Conservation (phyloP, 2,113 vertebrate genomes). For the Lichenostomus cassidix region DNA sequence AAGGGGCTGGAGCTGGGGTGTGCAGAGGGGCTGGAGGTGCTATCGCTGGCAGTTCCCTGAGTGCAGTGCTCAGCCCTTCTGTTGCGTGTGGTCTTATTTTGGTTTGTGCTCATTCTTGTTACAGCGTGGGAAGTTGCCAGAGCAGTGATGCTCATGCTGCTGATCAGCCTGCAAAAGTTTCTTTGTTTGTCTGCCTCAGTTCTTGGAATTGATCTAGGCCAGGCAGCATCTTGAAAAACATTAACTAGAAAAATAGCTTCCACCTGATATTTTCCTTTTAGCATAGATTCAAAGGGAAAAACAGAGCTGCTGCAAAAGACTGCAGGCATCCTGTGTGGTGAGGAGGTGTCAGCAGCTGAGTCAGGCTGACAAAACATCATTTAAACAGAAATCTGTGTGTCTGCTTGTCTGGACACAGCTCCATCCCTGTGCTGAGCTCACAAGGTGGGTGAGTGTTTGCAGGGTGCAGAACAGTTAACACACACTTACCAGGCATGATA, state of each 20-base stretch:
- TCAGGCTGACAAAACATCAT: background rate
- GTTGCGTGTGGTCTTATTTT: background rate
- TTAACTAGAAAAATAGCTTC: slow-evolving; percentile 30
- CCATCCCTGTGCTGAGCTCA: background rate
- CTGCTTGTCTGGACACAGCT: background rate
- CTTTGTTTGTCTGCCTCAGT: slow-evolving; percentile 34
- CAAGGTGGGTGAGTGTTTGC: background rate
- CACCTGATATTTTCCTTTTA: slow-evolving; percentile 7
- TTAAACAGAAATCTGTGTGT: background rate
- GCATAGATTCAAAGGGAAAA: background rate
- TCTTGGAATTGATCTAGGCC: slow-evolving; percentile 50
- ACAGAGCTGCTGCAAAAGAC: background rate
- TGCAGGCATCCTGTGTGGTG: slow-evolving; percentile 15
- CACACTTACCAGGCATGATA: background rate
- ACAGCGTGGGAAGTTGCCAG: slow-evolving; percentile 17
- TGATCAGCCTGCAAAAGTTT: slow-evolving; percentile 18
- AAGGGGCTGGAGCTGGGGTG: background rate
- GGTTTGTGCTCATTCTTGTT: slow-evolving; percentile 15
- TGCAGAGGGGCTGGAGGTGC: background rate
- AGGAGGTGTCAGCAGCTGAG: slow-evolving; percentile 32
- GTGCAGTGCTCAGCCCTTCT: background rate
- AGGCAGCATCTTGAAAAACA: slow-evolving; percentile 48
- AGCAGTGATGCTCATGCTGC: background rate
- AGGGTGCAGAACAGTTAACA: background rate
- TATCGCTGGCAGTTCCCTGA: background rate